Base-by-base conservation (phyloP, 2,888 invertebrate genomes). In the Smittia aterrima region DNA sequence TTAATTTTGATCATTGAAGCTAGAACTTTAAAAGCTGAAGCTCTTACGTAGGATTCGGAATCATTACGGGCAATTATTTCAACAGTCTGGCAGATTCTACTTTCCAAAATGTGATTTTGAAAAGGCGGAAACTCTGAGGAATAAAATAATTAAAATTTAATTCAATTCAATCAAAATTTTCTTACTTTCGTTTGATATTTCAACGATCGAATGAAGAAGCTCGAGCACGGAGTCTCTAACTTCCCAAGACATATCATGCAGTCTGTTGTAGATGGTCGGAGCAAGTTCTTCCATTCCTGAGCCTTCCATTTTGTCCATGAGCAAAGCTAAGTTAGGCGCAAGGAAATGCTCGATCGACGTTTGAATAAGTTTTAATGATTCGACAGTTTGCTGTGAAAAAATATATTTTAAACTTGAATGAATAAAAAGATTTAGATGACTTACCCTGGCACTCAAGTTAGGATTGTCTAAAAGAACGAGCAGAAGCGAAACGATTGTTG, bases 201-300 rank as follows among this genome's bases (percentile, higher is more conserved):
- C 85, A 0, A 89, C 88, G 79, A 92, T 88, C 0, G 90, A 89
- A 58, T 87, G 86, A 6, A 93, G 82, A 53, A 92, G 83, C 80
- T 93, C 92, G 25, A 93, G 79, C 0, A 91, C 89, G 2, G 90
- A 90, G 78, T 93, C 93, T 47, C 92, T 85, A 0, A 93, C 87
- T 80, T 93, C 92, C 93, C 93, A 93, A 67, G 88, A 85, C 1
- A 85, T 81, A 79, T 92, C 91, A 77, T 91, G 89, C 79, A 92
- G 83, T 79, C 91, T 89, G 80, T 86, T 86, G 68, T 86, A 87
- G 3, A 93, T 85, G 11, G 91, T 86, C 11, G 87, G 85, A 0
- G 90, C 91, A 7, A 92, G 81, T 75, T 87, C 86, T 75, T 88
- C 85, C 80, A 91, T 86, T 0, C 87, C 84, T 0, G 88, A 87